Percentiles rank a stretch among this genome's conserved stretches.
phyloP scores from a whole-genome alignment of 2,113 vertebrate species.

The Oreochromis aureus region DNA sequence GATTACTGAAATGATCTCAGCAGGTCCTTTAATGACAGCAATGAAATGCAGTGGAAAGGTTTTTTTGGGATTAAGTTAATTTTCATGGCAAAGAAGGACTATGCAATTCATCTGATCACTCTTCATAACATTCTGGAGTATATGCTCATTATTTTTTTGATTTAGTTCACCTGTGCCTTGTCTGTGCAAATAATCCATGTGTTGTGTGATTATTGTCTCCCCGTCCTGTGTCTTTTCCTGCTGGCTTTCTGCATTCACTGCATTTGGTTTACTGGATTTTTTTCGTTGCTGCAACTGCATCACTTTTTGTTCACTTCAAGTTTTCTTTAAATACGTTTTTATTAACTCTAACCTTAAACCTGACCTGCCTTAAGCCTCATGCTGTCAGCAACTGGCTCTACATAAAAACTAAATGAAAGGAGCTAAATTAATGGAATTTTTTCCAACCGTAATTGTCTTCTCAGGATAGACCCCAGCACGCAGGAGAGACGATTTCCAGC shows the following conservation, averaged over 20 bases:
- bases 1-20: no score
- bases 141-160: neutral
- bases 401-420: neutral
- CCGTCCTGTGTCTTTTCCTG: neutral
- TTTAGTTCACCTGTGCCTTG: neutral
- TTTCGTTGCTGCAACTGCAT: rapidly evolving
- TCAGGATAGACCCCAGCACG: slow-evolving; percentile 95
- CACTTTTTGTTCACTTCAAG: neutral
- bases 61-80: no score
- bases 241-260: neutral
- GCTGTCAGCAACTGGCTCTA: neutral
- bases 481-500: slow-evolving; percentile 95
- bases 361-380: neutral
- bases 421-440: neutral
- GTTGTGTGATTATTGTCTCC: neutral
- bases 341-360: neutral
- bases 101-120: no score
- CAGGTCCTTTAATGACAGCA: no score
- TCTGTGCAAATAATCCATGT: neutral
- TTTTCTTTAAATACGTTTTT: neutral
- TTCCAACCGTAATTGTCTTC: slow-evolving; percentile 80
- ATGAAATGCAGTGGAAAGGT: no score
- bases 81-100: no score
- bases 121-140: no score
- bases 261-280: neutral